A percentile compares a stretch with the other conserved stretches of the same genome.
phyloP scores from a whole-genome alignment of 1,140 invertebrate genomes.

The Thaumatotibia leucotreta region DNA sequence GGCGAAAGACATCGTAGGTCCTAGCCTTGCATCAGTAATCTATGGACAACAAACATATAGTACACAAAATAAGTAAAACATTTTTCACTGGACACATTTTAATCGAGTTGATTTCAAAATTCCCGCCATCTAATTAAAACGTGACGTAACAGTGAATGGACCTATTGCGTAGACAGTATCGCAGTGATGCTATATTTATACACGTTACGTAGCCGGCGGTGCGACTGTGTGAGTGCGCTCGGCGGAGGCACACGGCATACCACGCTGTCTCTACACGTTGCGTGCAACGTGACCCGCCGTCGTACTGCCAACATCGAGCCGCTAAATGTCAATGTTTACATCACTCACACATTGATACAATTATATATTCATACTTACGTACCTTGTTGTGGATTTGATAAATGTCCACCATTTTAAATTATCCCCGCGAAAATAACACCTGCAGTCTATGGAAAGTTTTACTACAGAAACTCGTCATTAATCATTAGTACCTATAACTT shows the following conservation, averaged over 20 bases:
- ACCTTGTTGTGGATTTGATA: background rate
- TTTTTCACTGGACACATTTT: background rate
- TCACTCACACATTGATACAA: constrained; percentile 3
- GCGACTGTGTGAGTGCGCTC: constrained; percentile 28
- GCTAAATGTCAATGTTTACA: constrained; percentile 50
- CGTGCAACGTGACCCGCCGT: constrained; percentile 63
- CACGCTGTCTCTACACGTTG: constrained; percentile 63
- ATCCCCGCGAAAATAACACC: background rate
- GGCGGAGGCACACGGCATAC: constrained; percentile 36
- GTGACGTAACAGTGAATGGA: background rate
- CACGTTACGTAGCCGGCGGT: constrained; percentile 29
- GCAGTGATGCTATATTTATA: background rate
- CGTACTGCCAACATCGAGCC: constrained; percentile 48
- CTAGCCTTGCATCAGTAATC: constrained; percentile 39
- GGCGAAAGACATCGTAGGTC: constrained; percentile 41
- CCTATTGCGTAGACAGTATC: background rate
- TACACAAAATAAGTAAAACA: background rate
- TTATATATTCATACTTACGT: background rate
- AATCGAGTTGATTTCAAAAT: background rate
- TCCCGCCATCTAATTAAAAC: background rate
- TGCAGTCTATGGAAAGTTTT: background rate
- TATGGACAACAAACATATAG: constrained; percentile 41
- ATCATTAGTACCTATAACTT: no score
- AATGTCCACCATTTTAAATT: background rate
- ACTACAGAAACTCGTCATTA: background rate